Evolutionary conservation across 2,797 vertebrate species (phyloP), one percentile per base, ranked within the genome.

Genomic region (Synanceia verrucosa): DNA sequence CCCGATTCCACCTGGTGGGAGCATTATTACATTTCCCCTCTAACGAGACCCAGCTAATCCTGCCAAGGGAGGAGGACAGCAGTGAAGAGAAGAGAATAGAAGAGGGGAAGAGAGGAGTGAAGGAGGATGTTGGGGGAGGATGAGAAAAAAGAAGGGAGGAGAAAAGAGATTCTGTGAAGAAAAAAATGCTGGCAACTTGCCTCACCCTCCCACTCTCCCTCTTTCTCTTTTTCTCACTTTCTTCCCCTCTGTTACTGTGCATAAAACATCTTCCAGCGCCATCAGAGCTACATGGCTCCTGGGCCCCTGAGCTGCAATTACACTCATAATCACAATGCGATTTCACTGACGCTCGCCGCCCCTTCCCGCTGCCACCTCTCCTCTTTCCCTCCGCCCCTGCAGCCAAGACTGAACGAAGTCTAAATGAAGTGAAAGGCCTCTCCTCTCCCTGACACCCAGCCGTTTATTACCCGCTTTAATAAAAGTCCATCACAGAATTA

Each of bases 1-100:
- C 95, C 95, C 94, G 95, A 95, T 97, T 97, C 95, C 96, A 96
- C 96, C 96, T 97, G 96, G 97, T 97, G 96, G 96, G 96, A 96
- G 95, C 95, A 92, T 97, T 97, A 97, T 98, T 98, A 96, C 94
- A 97, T 97, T 96, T 93, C 90, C 92, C 95, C 95, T 94, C 94
- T 97, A 97, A 97, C 96, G 95, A 98, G 96, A 95, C 95, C 93
- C 84, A 88, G 95, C 96, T 98, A 97, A 98, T 97, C 96, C 95
- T 95, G 96, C 95, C 95, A 95, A 94, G 94, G 81, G 95, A 95
- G 94, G 90, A 92, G 94, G 95, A 94, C 92, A 93, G 94, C 92
- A 93, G 81, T 75, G 80, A 79, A 76, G 64, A 62, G 65, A 56
- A 64, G 62, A 79, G 76, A 76, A 70, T 39, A 63, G 76, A 26